phyloP scores from a whole-genome alignment of 2,113 vertebrate genomes.

The Diadophis punctatus region DNA sequence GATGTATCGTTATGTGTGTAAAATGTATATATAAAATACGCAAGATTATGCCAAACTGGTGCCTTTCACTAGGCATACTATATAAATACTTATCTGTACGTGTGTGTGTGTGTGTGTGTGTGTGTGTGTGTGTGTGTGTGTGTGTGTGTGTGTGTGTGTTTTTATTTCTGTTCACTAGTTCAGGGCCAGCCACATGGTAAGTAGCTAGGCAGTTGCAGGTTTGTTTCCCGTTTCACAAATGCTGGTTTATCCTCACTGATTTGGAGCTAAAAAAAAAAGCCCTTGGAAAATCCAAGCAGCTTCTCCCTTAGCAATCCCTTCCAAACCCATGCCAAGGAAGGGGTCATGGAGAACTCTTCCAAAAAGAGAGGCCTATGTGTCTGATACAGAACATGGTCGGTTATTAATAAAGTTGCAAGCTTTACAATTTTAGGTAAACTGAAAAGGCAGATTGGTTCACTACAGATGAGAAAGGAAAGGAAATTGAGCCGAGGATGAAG shows the following conservation, averaged over 20 bases:
- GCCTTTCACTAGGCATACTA: neutral
- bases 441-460: neutral
- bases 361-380: neutral
- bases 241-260: neutral
- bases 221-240: neutral
- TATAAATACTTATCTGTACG: neutral
- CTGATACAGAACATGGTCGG: neutral
- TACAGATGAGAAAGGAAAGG: neutral
- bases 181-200: neutral
- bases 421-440: neutral
- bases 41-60: conserved; percentile 13
- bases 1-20: conserved; percentile 1
- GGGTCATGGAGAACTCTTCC: neutral
- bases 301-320: neutral
- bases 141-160: too few relatives aligned
- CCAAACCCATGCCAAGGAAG: neutral
- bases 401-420: neutral
- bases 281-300: neutral
- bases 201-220: neutral
- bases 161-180: neutral
- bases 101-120: neutral
- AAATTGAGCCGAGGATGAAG: neutral
- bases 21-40: conserved; percentile 24
- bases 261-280: neutral
- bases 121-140: too few relatives aligned